Evolutionary conservation across 2,113 vertebrate species (phyloP).

Genomic region (Otus sunia): DNA sequence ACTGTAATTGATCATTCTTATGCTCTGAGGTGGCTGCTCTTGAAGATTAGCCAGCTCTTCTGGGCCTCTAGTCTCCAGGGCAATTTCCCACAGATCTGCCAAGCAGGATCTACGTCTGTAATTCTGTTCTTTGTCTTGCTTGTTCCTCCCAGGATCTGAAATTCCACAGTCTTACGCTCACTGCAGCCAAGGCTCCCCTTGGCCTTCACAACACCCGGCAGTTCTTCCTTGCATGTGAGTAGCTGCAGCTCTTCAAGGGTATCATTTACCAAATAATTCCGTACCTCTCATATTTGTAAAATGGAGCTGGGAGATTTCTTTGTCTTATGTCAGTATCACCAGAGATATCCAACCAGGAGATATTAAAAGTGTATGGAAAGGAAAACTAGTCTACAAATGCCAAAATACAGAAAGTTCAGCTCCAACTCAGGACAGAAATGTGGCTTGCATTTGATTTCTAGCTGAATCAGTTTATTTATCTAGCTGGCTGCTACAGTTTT

Average conservation of each 20-base stretch:
- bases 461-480: not conserved
- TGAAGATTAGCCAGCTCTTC: slow-evolving; percentile 34
- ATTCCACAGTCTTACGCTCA: not conserved
- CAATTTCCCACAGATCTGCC: slow-evolving; percentile 48
- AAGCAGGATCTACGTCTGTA: not conserved
- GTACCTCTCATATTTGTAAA: not conserved
- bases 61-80: not conserved
- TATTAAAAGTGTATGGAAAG: not conserved
- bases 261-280: not conserved
- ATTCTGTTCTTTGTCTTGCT: slow-evolving; percentile 14
- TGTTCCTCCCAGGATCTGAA: not conserved
- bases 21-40: not conserved
- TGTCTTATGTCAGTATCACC: not conserved
- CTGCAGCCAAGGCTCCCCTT: not conserved
- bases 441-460: not conserved
- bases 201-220: not conserved
- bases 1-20: not conserved
- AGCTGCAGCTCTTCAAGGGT: not conserved
- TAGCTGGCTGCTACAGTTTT: not conserved
- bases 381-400: not conserved
- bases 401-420: not conserved
- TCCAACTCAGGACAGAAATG: not conserved
- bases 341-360: not conserved
- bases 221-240: not conserved
- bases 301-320: not conserved